phyloP scores from a whole-genome alignment of 2,888 invertebrate genomes.

The Ophion obscuratus region DNA sequence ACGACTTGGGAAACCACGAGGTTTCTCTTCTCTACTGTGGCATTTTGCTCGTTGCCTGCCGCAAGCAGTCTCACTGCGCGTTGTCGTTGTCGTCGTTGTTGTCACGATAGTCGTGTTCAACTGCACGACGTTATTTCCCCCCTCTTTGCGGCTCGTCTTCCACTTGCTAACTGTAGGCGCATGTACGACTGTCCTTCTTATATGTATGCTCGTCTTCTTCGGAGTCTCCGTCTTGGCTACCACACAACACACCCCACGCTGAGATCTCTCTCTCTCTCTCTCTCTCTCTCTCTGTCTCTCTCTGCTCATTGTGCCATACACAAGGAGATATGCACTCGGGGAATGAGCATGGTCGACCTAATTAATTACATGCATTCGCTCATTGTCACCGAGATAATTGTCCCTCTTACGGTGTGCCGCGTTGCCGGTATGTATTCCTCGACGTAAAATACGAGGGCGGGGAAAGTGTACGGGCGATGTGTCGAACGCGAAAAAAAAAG shows the following conservation, averaged over 20 bases:
- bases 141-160: constrained; percentile 45
- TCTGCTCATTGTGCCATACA: constrained; percentile 24
- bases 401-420: constrained; percentile 34
- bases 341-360: constrained; percentile 63
- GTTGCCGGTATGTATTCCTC: constrained; percentile 7
- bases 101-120: constrained; percentile 69
- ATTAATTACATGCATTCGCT: constrained; percentile 66
- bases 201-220: constrained; percentile 17
- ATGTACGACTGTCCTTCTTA: constrained; percentile 40
- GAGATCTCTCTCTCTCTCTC: constrained; percentile 48
- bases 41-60: constrained; percentile 73
- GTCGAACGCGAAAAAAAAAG: constrained; percentile 11
- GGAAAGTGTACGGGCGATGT: not conserved
- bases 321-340: constrained; percentile 42
- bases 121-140: constrained; percentile 57
- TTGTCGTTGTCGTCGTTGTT: constrained; percentile 68
- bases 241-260: constrained; percentile 45
- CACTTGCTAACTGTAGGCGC: constrained; percentile 22
- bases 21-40: constrained; percentile 72
- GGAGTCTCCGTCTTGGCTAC: constrained; percentile 48
- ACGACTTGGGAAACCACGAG: constrained; percentile 66
- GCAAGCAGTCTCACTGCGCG: constrained; percentile 45
- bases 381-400: constrained; percentile 66
- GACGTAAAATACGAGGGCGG: constrained; percentile 35
- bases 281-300: constrained; percentile 13